Evolutionary conservation across 1,140 invertebrate genomes (phyloP).

Genomic region (Philotrypesis tridentata): DNA sequence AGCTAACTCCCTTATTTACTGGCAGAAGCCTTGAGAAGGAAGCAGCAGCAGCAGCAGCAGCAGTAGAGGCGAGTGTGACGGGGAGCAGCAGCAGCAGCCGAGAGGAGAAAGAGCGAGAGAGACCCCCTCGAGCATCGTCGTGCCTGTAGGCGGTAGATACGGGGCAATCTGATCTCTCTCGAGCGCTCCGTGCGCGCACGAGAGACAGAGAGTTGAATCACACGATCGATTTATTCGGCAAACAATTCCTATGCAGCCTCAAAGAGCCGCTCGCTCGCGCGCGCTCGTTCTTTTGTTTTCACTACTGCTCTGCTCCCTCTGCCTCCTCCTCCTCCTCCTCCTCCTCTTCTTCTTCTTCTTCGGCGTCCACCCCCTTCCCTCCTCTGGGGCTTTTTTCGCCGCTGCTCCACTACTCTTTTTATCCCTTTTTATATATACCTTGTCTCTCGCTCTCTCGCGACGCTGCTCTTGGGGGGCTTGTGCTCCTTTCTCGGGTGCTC

Average conservation of each 20-base stretch:
- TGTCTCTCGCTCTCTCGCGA: neutral
- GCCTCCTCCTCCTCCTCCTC: conserved; percentile 1
- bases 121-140: neutral
- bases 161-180: conserved; percentile 34
- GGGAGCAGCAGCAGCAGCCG: neutral
- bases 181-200: conserved; percentile 2
- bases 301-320: conserved; percentile 31
- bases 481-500: conserved; percentile 6
- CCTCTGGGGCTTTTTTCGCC: conserved; percentile 1
- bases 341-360: neutral
- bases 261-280: conserved; percentile 27
- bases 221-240: conserved; percentile 52
- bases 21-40: neutral
- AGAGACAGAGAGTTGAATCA: conserved; percentile 38
- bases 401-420: conserved; percentile 8
- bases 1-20: conserved; percentile 40
- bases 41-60: neutral
- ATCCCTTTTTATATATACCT: neutral
- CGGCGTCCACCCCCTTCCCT: neutral
- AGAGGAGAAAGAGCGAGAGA: neutral
- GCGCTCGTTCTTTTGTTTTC: conserved; percentile 36
- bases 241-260: conserved; percentile 42
- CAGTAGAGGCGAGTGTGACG: neutral
- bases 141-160: conserved; percentile 43
- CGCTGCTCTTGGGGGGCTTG: conserved; percentile 23